Evolutionary conservation across 2,888 invertebrate species (phyloP), one percentile per base, ranked within the genome.

Genomic region (Philonicus albiceps): DNA sequence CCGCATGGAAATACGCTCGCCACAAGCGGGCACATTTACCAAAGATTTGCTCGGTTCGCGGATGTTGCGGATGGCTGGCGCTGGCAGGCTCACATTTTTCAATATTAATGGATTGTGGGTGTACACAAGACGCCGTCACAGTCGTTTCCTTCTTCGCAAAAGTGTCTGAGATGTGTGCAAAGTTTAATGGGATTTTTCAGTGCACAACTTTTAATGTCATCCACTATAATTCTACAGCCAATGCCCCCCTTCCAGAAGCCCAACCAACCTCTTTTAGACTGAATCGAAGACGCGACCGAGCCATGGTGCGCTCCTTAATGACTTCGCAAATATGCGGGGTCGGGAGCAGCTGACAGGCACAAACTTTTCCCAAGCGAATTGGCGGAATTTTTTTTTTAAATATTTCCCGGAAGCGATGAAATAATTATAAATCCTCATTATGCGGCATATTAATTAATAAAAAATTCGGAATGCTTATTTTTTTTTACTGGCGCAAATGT

Each of bases 161-260:
- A 53, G 30, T 31, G 19, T 37, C 27, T 64, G 64, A 64, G 64
- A 64, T 64, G 64, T 31, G 49, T 80, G 49, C 53, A 53, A 80
- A 80, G 80, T 80, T 80, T 43, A 80, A 80, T 80, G 80, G 34
- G 37, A 80, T 80, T 80, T 80, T 80, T 80, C 76, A 34, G 37
- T 31, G 74, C 34, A 34, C 74, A 74, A 34, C 74, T 74, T 34
- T 31, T 74, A 76, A 37, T 76, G 37, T 27, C 76, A 40, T 76
- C 27, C 34, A 74, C 64, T 74, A 34, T 40, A 76, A 74, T 19
- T 74, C 64, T 27, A 7, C 64, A 11, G 64, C 64, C 7, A 55
- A 22, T 11, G 11, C 11, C 0, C 27, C 64, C 64, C 22, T 2
- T n/a, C 22, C 64, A 22, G 11, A 22, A 3, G 19, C 13, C 6